Conservation (phyloP, 2,797 vertebrate genomes). For the Protosalanx chinensis region DNA sequence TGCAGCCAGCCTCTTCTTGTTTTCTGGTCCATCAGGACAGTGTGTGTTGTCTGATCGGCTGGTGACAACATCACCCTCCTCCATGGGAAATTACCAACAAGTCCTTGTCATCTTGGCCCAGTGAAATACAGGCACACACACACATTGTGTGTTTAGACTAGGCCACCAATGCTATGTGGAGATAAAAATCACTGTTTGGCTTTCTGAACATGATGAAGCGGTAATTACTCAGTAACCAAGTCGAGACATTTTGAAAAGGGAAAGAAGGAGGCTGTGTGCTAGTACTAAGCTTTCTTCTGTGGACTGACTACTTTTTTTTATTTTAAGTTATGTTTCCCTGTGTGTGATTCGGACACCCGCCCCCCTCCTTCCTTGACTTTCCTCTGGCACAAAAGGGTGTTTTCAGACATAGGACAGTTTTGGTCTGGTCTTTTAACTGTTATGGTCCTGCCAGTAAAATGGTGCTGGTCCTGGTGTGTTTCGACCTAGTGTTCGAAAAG, state of each 20-base stretch:
- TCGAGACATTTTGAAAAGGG: not conserved
- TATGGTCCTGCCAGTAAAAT: not conserved
- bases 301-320: conserved; percentile 19
- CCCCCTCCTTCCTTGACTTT: too few species aligned
- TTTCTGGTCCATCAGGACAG: not conserved
- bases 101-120: not conserved
- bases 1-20: not conserved
- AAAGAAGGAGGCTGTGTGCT: not conserved
- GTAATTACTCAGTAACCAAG: conserved; percentile 50
- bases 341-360: conserved; percentile 9
- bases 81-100: conserved; percentile 4
- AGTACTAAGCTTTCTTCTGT: conserved; percentile 8
- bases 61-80: not conserved
- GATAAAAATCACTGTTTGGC: conserved; percentile 65
- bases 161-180: conserved; percentile 54
- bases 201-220: conserved; percentile 57
- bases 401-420: conserved; percentile 17
- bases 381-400: conserved; percentile 24
- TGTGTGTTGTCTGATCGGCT: not conserved
- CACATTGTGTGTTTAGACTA: conserved; percentile 63
- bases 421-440: conserved; percentile 23
- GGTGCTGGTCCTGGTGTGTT: conserved; percentile 15
- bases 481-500: not conserved
- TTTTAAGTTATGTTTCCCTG: conserved; percentile 4
- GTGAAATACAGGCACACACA: conserved; percentile 9